Evolutionary conservation across 2,113 vertebrate genomes (phyloP), one percentile per base, ranked within the genome.

Genomic region (Chlamydotis undulata): DNA sequence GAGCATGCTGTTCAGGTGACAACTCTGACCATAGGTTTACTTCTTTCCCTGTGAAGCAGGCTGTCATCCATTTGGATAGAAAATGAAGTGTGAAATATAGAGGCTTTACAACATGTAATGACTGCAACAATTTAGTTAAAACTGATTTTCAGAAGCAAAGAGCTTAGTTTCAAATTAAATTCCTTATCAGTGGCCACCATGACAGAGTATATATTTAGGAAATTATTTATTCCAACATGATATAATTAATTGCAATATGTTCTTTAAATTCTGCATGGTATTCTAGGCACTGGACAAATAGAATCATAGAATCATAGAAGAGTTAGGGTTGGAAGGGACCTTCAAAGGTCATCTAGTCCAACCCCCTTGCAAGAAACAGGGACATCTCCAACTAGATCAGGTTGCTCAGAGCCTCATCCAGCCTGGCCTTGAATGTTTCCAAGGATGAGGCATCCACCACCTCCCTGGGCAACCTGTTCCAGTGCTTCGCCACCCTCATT

Each of bases 101-200:
- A 96, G 92, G 89, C 92, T 97, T 96, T 95, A 96, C 73, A 81
- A 94, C 74, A 3, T 82, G 95, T 97, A 97, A 97, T 96, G 94
- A 95, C 94, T 97, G 92, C 35, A 3, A 94, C 96, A 96, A 95
- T 97, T 97, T 92, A 93, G 96, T 96, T 96, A 96, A 93, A 96
- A 65, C 59, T 92, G 95, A 84, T 96, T 96, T 94, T 95, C 94
- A 82, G 92, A 95, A 96, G 83, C 73, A 73, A 91, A 84, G 76
- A 94, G 80, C 80, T 50, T 86, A 86, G 65, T 96, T 96, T 89
- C 52, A 90, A 90, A 97, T 96, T 95, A 95, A 95, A 96, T 92
- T 96, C 75, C 73, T 95, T 96, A 96, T 94, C 95, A 90, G 85
- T 68, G 79, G 56, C 82, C 83, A 94, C 88, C 92, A 90, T 75